These are phyloP conservation scores for Oncorhynchus clarkii DNA, from an alignment of 2,113 vertebrate genomes.

Conservation along the genomic window DNA sequence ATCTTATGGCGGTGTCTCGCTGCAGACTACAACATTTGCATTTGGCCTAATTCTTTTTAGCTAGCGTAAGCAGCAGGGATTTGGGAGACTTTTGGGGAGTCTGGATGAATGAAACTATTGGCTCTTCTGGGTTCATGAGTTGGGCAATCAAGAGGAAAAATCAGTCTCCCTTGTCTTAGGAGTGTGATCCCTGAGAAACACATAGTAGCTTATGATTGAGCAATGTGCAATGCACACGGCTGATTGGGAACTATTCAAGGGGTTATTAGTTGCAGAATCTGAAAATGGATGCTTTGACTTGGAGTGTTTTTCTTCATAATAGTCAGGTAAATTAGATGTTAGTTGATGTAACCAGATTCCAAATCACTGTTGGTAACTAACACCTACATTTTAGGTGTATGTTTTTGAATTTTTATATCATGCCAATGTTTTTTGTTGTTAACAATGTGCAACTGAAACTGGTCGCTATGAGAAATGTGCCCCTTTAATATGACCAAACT, in stretches of 20 bases:
- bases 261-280: neutral
- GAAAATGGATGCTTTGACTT: neutral
- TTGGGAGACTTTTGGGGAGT: neutral
- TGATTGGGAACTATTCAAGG: slow-evolving; percentile 19
- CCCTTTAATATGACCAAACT: too few relatives aligned
- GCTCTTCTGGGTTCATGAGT: neutral
- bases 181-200: neutral
- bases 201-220: neutral
- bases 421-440: too few relatives aligned
- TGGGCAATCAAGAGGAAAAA: neutral
- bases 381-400: too few relatives aligned
- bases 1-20: neutral
- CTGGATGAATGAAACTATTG: neutral
- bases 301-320: neutral
- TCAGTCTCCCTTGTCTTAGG: neutral
- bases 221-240: neutral
- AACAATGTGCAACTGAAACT: too few relatives aligned
- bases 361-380: neutral
- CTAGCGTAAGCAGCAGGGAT: neutral
- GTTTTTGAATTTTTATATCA: too few relatives aligned
- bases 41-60: slow-evolving; percentile 1
- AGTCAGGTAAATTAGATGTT: neutral
- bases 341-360: too few relatives aligned
- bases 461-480: too few relatives aligned
- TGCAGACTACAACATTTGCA: slow-evolving; percentile 4